phyloP scores from a whole-genome alignment of 2,113 vertebrate species.

The Zapornia atra region DNA sequence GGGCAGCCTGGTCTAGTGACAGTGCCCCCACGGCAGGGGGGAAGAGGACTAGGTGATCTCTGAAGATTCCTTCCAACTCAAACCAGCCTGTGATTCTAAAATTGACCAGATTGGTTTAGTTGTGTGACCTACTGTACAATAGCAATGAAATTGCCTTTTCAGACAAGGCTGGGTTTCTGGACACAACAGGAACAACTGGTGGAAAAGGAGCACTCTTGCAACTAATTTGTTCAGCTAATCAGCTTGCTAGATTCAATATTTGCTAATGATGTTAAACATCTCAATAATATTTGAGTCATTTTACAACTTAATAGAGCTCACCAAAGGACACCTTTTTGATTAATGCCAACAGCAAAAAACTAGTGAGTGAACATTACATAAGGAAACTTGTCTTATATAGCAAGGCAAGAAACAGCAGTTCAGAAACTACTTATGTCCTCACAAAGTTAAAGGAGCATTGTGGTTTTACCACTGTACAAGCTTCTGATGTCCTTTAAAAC shows the following conservation, averaged over 20 bases:
- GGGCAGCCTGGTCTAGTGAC: background rate
- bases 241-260: background rate
- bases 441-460: background rate
- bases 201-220: background rate
- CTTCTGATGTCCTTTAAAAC: background rate
- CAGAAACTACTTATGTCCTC: background rate
- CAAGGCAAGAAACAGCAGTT: background rate
- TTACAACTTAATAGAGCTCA: background rate
- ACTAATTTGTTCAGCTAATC: background rate
- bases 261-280: background rate
- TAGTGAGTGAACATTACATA: background rate
- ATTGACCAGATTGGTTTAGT: background rate
- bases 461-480: rapidly evolving
- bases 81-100: background rate
- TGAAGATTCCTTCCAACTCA: background rate
- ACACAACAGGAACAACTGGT: background rate
- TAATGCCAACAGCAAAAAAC: background rate
- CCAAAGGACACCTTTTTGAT: background rate
- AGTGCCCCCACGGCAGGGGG: background rate
- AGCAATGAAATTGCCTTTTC: background rate
- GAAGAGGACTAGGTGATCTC: background rate
- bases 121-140: background rate
- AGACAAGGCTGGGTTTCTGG: background rate
- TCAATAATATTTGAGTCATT: background rate
- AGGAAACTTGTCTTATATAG: background rate